These are phyloP conservation scores for Cotesia glomerata DNA, from an alignment of 1,140 invertebrate species.

Conservation along the genomic window DNA sequence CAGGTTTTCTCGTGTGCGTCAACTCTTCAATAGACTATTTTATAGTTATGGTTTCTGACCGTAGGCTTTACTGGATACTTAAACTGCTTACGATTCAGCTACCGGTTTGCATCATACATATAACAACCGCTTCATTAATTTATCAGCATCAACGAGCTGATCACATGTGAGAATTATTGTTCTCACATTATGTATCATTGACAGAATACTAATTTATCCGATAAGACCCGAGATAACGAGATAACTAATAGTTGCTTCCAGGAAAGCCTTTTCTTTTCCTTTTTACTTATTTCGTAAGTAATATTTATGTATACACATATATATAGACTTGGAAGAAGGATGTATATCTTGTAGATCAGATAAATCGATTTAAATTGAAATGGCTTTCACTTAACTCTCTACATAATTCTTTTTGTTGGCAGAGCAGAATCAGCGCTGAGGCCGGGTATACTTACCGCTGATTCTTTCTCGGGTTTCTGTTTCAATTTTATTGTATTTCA, in stretches of 20 bases:
- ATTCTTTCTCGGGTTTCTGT: neutral
- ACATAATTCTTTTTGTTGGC: too few relatives aligned
- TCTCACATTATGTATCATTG: conserved; percentile 4
- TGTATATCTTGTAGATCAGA: too few relatives aligned
- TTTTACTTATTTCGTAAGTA: neutral
- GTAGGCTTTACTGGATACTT: neutral
- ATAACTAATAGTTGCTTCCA: neutral
- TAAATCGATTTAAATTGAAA: too few relatives aligned
- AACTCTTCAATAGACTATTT: neutral
- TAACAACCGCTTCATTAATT: conserved; percentile 19
- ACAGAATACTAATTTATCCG: neutral
- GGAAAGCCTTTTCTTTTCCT: neutral
- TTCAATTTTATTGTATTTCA: neutral
- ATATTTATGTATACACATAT: neutral
- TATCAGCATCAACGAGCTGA: conserved; percentile 1
- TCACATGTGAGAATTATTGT: neutral
- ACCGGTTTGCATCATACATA: neutral
- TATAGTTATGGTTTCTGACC: neutral
- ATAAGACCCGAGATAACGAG: neutral
- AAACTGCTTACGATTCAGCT: neutral
- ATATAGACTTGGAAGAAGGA: neutral
- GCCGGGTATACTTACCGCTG: too few relatives aligned
- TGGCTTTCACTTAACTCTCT: too few relatives aligned
- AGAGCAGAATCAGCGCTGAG: too few relatives aligned
- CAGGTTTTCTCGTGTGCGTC: neutral